A percentile compares a stretch with the other conserved stretches of the same genome.
Evolutionary conservation across 64 coral and sea anemone genomes (phyloP).

Genomic region (Montipora capricornis): DNA sequence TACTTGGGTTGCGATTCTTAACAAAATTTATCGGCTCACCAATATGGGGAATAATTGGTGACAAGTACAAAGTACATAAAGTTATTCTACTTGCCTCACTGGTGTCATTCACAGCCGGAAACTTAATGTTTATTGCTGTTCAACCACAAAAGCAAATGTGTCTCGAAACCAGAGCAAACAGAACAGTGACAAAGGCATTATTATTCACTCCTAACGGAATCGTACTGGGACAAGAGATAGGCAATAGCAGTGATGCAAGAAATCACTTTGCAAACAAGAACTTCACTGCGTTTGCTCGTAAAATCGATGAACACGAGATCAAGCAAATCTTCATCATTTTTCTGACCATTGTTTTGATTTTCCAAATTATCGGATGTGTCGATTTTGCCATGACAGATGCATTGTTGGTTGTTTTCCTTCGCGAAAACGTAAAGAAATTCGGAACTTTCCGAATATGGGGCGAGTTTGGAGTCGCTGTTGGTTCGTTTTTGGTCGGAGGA

Average conservation of each 20-base stretch:
- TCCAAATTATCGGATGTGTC: conserved; percentile 47
- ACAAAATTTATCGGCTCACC: conserved; percentile 67
- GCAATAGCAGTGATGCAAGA: not conserved
- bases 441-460: conserved; percentile 68
- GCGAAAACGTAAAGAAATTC: conserved; percentile 35
- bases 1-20: conserved; percentile 57
- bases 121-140: conserved; percentile 51
- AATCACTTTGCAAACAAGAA: not conserved
- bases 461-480: conserved; percentile 45
- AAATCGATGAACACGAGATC: conserved; percentile 15
- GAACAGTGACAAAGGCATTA: conserved; percentile 21
- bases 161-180: conserved; percentile 26
- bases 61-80: conserved; percentile 73
- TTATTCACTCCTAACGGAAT: conserved; percentile 24
- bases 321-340: conserved; percentile 24
- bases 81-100: conserved; percentile 65
- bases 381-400: conserved; percentile 51
- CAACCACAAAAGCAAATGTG: conserved; percentile 70
- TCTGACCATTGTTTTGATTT: conserved; percentile 13
- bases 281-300: not conserved
- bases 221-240: not conserved
- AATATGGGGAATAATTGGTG: conserved; percentile 66
- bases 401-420: conserved; percentile 35
- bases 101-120: too few relatives aligned
- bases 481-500: conserved; percentile 59